Evolutionary conservation across 2,113 vertebrate genomes (phyloP).

Genomic region (Planiliza haematocheilus): DNA sequence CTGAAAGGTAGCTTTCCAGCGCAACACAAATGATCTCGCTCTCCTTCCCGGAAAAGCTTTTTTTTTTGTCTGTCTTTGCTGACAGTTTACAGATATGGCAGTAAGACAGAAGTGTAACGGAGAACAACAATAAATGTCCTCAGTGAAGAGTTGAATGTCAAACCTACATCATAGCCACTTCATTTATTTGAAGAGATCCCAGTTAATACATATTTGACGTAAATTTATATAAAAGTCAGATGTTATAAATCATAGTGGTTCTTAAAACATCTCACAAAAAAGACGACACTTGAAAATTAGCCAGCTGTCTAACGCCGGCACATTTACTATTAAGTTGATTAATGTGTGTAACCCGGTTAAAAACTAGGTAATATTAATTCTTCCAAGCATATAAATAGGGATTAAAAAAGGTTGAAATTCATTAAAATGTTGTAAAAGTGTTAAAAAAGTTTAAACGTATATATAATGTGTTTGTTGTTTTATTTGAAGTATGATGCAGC

Average conservation of each 20-base stretch:
- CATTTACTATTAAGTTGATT: too few species aligned
- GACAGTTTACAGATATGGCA: constrained; percentile 21
- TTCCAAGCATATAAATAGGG: too few species aligned
- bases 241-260: too few species aligned
- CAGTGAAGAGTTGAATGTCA: constrained; percentile 11
- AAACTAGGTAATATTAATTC: too few species aligned
- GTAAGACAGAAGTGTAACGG: background rate
- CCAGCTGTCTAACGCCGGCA: background rate
- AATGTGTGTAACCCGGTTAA: too few species aligned
- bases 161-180: constrained; percentile 10
- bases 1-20: constrained; percentile 59
- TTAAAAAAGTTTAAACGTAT: too few species aligned
- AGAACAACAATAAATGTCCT: constrained; percentile 21
- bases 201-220: background rate
- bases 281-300: background rate
- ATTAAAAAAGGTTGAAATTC: too few species aligned
- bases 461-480: too few species aligned
- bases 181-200: background rate
- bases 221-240: background rate
- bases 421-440: too few species aligned
- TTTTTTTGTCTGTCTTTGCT: constrained; percentile 21
- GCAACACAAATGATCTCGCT: constrained; percentile 62
- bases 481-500: too few species aligned
- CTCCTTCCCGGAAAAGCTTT: constrained; percentile 24
- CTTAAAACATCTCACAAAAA: too few species aligned